Evolutionary conservation across 2,797 vertebrate species (phyloP), one percentile per base, ranked within the genome.

Genomic region (Mus spretus): DNA sequence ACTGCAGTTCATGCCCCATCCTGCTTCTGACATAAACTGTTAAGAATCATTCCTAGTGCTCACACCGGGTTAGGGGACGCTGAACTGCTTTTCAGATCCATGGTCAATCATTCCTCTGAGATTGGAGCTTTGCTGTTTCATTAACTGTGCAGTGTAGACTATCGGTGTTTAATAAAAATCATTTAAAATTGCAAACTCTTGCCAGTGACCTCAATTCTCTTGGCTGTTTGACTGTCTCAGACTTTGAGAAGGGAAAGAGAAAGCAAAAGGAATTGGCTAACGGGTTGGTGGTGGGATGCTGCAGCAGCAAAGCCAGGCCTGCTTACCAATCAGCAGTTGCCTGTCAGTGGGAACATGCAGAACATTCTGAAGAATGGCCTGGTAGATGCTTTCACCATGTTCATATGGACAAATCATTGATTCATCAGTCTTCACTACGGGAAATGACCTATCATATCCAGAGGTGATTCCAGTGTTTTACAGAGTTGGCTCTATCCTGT

Each of bases 81-180:
- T 40, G 90, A 97, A 97, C 93, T 97, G 96, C 96, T 97, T 91
- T 96, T 96, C 88, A 70, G 78, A 97, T 97, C 94, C 97, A 93
- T 96, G 74, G 89, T 92, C 94, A 96, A 94, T 97, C 93, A 47
- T 96, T 96, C 96, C 96, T 96, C 89, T 97, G 93, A 97, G 93
- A 97, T 92, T 95, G 94, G 96, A 97, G 96, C 95, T 97, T 98
- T 98, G 97, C 97, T 97, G 90, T 98, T 98, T 97, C 95, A 97
- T 97, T 94, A 97, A 96, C 93, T 97, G 97, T 97, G 97, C 95
- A 97, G 95, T 97, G 91, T 97, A 97, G 96, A 97, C 96, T 96
- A 97, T 97, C 89, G 79, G 85, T 97, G 94, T 97, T 98, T 97
- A 97, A 97, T 98, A 97, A 98, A 98, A 96, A 90, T 97, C 90